Evolutionary conservation across 2,797 vertebrate genomes (phyloP).

Genomic region (Vespertilio murinus): DNA sequence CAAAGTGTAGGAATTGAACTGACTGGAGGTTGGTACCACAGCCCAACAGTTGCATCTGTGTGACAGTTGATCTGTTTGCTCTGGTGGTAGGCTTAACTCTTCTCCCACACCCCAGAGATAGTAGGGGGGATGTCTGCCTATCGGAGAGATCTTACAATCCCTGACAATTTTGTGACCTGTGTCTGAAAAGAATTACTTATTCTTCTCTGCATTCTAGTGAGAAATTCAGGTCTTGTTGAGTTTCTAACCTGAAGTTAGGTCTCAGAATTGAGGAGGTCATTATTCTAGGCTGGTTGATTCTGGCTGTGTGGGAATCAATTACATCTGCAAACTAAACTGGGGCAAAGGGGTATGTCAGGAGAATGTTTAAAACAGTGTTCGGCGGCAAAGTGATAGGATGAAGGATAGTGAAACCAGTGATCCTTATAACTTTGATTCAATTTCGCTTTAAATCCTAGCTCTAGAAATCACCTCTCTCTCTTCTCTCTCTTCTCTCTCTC

Average conservation of each 20-base stretch:
- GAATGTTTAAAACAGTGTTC: accelerated
- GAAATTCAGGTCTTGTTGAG: neutral
- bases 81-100: neutral
- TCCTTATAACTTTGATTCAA: neutral
- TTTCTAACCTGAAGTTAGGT: conserved; percentile 9
- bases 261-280: neutral
- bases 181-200: conserved; percentile 8
- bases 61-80: neutral
- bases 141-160: neutral
- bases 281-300: neutral
- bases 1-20: neutral
- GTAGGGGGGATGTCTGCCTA: neutral
- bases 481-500: no score
- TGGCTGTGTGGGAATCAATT: neutral
- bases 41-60: neutral
- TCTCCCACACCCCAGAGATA: neutral
- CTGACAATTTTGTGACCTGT: neutral
- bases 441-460: neutral
- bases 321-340: neutral
- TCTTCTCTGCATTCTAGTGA: conserved; percentile 12
- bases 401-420: neutral
- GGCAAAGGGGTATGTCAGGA: neutral
- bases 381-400: neutral
- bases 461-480: neutral
- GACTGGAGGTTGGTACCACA: neutral